Conservation (phyloP, 2,888 invertebrate genomes). For the Polymixis lichenea region DNA sequence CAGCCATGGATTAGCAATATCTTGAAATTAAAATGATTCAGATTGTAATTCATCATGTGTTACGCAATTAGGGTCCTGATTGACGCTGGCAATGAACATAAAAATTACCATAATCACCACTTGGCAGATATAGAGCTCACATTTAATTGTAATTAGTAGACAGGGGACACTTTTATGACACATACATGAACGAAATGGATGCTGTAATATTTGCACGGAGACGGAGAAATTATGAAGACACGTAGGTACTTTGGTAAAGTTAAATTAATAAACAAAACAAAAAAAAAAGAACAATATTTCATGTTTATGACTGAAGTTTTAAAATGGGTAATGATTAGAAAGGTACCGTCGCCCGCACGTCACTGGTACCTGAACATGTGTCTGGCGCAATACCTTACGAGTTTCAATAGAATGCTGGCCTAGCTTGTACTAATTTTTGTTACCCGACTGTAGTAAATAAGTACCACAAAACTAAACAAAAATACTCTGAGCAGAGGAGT, state of each 20-base stretch:
- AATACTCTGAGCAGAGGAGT: not conserved
- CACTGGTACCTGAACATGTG: not conserved
- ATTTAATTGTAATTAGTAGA: conserved; percentile 13
- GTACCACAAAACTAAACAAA: not conserved
- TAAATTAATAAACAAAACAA: not conserved
- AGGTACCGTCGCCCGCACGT: not conserved
- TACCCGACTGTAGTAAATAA: not conserved
- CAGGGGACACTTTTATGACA: conserved; percentile 15
- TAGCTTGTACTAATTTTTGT: not conserved
- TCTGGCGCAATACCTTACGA: not conserved
- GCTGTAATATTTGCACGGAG: not conserved
- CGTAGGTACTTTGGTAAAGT: not conserved
- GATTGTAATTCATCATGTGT: no score
- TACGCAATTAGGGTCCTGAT: no score
- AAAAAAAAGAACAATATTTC: not conserved
- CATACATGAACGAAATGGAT: conserved; percentile 7
- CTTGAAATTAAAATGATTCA: no score
- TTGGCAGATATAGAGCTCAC: conserved; percentile 11
- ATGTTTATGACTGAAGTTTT: not conserved
- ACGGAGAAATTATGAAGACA: not conserved
- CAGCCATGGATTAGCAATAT: no score
- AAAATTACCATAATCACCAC: conserved; percentile 17
- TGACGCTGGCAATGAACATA: conserved; percentile 5
- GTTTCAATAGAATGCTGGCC: not conserved
- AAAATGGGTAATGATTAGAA: not conserved